Evolutionary conservation across 2,113 vertebrate species (phyloP).

Genomic region (Tricholaema leucomelas): DNA sequence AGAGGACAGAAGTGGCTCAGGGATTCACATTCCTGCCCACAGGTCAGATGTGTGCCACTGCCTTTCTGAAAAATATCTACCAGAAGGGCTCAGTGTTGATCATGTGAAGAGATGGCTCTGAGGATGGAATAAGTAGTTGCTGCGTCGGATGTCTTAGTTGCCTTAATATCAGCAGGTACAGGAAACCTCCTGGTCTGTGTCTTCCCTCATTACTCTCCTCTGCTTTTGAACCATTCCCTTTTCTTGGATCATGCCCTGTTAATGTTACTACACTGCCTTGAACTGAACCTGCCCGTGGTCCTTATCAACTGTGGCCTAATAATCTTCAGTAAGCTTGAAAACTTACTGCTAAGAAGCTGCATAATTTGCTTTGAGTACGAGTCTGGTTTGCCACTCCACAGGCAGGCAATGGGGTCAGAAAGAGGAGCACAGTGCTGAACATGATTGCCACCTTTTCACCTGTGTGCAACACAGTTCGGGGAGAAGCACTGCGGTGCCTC

Average conservation of each 20-base stretch:
- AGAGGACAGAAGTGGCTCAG: neutral
- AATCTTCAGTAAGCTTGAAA: neutral
- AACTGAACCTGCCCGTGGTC: neutral
- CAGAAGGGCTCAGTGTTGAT: fast-evolving
- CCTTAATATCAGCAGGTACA: neutral
- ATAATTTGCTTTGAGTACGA: neutral
- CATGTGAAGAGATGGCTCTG: neutral
- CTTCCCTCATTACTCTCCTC: neutral
- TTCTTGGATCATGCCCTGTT: neutral
- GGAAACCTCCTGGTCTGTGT: neutral
- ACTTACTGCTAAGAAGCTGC: neutral
- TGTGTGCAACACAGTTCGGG: neutral
- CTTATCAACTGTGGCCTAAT: neutral
- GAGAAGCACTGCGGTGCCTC: neutral
- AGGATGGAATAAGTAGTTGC: neutral
- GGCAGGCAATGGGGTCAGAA: neutral
- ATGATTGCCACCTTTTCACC: neutral
- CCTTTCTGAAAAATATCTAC: neutral
- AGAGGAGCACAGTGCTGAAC: neutral
- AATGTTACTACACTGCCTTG: neutral
- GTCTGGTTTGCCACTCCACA: neutral
- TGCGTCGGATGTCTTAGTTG: neutral
- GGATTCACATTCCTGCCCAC: neutral
- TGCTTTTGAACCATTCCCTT: neutral
- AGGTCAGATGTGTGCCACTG: neutral